Percentiles rank a stretch among this genome's conserved stretches.
Conservation (phyloP, 2,113 vertebrate genomes). For the Ageneiosus marmoratus region DNA sequence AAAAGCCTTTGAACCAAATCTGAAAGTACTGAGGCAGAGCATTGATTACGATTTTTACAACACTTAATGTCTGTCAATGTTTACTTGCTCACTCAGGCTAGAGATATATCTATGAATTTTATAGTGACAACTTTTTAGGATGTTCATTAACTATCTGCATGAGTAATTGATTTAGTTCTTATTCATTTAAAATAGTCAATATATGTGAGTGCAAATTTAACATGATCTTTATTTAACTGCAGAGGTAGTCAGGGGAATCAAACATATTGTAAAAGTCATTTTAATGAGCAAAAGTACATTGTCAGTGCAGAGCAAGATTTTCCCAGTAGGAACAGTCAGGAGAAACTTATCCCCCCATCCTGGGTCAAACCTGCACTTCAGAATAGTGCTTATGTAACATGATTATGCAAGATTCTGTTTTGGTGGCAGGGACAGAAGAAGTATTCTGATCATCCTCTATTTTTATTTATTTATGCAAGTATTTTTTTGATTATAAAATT, state of each 20-base stretch:
- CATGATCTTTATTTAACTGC: not conserved
- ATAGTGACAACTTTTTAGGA: not conserved
- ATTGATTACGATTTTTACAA: not conserved
- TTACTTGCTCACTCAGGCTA: not conserved
- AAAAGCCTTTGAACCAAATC: not conserved
- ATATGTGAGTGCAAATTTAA: not conserved
- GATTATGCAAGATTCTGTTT: slow-evolving; percentile 11
- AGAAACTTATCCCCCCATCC: slow-evolving; percentile 20
- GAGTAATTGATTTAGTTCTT: not conserved
- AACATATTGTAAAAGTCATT: not conserved
- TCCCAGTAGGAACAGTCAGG: slow-evolving; percentile 35
- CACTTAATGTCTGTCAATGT: not conserved
- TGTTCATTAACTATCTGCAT: not conserved
- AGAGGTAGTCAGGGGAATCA: not conserved
- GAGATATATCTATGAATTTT: not conserved
- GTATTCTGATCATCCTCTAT: not conserved
- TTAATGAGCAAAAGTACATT: not conserved
- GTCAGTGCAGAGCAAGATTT: slow-evolving; percentile 10
- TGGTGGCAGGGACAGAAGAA: not conserved
- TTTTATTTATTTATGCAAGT: too few relatives aligned
- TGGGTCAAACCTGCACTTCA: slow-evolving; percentile 29
- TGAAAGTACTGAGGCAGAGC: not conserved
- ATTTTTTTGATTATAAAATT: not conserved
- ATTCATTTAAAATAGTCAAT: not conserved
- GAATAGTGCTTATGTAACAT: slow-evolving; percentile 15